These are phyloP conservation scores for Zelleria hepariella DNA, from an alignment of 2,888 invertebrate species.

Conservation along the genomic window DNA sequence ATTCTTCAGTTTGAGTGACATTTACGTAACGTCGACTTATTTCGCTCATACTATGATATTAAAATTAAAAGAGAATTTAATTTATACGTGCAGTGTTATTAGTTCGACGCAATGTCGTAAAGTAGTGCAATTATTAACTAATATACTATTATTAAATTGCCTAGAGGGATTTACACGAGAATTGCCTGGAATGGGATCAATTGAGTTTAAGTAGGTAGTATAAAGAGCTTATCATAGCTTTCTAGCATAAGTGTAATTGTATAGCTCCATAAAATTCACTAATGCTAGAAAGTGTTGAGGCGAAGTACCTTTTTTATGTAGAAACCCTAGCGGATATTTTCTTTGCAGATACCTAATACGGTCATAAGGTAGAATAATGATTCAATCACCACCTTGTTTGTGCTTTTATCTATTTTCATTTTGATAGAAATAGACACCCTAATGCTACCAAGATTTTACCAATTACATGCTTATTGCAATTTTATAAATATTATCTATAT, in stretches of 20 bases:
- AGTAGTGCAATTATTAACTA: constrained; percentile 7
- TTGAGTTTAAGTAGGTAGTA: constrained; percentile 64
- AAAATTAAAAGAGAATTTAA: neutral
- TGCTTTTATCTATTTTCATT: neutral
- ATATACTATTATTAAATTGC: neutral
- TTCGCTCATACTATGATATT: neutral
- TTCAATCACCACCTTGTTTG: neutral
- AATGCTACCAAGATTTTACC: neutral
- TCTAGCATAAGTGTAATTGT: neutral
- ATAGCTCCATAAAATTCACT: neutral
- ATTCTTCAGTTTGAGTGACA: neutral
- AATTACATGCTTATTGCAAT: neutral
- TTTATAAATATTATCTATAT: neutral
- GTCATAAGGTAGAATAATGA: neutral
- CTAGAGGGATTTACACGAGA: constrained; percentile 19
- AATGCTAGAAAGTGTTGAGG: neutral
- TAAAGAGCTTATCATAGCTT: constrained; percentile 13
- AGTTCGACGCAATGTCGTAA: neutral
- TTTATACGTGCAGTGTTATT: neutral
- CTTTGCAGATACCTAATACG: neutral
- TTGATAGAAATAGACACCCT: neutral
- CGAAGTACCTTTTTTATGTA: neutral
- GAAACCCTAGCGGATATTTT: neutral
- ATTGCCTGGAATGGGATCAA: constrained; percentile 69
- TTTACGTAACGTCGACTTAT: neutral